Evolutionary conservation across 2,888 invertebrate species (phyloP).

Genomic region (Oligia latruncula): DNA sequence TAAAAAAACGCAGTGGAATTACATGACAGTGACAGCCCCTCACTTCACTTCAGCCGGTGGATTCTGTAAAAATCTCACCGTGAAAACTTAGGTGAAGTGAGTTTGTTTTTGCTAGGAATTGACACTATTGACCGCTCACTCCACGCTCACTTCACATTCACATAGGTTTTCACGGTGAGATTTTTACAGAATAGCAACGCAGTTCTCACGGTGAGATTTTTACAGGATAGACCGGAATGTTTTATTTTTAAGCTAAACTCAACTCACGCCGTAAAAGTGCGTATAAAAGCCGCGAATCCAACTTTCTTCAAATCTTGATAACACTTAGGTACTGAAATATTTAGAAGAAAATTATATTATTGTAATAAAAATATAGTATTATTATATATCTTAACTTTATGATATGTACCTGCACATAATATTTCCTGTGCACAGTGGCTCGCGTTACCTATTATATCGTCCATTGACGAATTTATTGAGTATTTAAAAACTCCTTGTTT

Average conservation of each 20-base stretch:
- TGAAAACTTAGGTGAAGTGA: no score
- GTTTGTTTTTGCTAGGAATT: no score
- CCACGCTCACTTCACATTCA: neutral
- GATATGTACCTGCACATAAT: slow-evolving; percentile 61
- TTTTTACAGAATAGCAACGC: neutral
- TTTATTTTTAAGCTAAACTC: neutral
- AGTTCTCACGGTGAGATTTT: neutral
- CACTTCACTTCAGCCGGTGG: no score
- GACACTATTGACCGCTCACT: no score
- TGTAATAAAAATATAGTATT: slow-evolving; percentile 50
- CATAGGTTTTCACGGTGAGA: neutral
- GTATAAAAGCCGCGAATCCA: slow-evolving; percentile 18
- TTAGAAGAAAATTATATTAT: slow-evolving; percentile 47
- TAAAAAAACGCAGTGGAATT: neutral
- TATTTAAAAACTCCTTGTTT: slow-evolving; percentile 4
- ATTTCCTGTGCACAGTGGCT: slow-evolving; percentile 39
- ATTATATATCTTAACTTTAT: slow-evolving; percentile 50
- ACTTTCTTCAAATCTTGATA: slow-evolving; percentile 31
- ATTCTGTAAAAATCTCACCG: no score
- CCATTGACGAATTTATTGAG: slow-evolving; percentile 37
- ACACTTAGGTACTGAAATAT: slow-evolving; percentile 32
- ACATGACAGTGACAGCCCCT: neutral
- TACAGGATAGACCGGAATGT: neutral
- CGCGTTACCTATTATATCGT: slow-evolving; percentile 17
- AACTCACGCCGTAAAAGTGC: neutral